Conservation (phyloP, 2,888 invertebrate species). For the Lepidochrysops patricia region DNA sequence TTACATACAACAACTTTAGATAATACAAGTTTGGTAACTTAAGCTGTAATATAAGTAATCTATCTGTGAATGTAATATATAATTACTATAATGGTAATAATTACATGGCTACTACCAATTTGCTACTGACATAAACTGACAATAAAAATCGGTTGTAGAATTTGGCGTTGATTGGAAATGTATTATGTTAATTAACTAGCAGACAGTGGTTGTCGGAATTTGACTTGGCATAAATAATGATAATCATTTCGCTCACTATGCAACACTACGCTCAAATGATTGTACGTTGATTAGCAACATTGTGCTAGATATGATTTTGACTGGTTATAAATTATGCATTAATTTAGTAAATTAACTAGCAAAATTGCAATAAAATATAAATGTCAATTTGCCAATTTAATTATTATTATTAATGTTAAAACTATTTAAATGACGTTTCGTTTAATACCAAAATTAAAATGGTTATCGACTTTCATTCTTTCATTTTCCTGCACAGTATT, state of each 20-base stretch:
- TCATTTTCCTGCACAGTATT: neutral
- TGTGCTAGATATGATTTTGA: neutral
- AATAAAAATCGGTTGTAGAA: neutral
- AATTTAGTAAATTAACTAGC: too few relatives aligned
- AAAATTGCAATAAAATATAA: too few relatives aligned
- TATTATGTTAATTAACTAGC: slow-evolving; percentile 1
- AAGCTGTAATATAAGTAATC: too few relatives aligned
- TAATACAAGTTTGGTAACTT: too few relatives aligned
- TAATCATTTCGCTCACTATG: neutral
- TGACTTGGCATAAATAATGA: neutral
- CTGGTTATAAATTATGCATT: neutral
- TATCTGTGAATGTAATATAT: too few relatives aligned
- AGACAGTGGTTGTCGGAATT: slow-evolving; percentile 10
- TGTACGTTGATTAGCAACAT: neutral
- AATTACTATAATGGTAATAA: too few relatives aligned
- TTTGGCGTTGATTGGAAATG: neutral
- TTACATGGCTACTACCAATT: neutral
- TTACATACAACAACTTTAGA: too few relatives aligned
- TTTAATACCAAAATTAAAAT: too few relatives aligned
- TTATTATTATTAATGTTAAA: too few relatives aligned
- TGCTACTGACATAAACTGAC: neutral
- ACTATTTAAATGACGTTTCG: too few relatives aligned
- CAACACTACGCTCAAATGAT: neutral
- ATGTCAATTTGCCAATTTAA: too few relatives aligned
- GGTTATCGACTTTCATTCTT: too few relatives aligned